A percentile compares a stretch with the other conserved stretches of the same genome.
Evolutionary conservation across 2,888 invertebrate species (phyloP).

Genomic region (Cacoxenus indagator): DNA sequence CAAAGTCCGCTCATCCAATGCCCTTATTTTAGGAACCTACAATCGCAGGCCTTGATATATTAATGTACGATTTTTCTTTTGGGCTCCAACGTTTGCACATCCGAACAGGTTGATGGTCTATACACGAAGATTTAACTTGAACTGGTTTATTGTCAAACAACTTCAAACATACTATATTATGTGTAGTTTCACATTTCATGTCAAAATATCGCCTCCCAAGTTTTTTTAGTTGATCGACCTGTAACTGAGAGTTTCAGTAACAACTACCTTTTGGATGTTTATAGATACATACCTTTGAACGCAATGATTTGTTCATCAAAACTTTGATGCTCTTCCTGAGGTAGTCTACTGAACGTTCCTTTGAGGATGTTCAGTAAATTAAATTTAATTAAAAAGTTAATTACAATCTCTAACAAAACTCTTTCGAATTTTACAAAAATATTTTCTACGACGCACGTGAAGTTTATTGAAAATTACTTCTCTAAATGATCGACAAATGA

Average conservation of each 20-base stretch:
- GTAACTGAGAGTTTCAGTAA: too few species aligned
- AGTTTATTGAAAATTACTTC: too few species aligned
- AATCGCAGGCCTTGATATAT: neutral
- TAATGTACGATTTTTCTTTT: neutral
- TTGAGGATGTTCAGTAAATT: constrained; percentile 30
- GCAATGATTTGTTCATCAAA: constrained; percentile 39
- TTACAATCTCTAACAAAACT: too few species aligned
- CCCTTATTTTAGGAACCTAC: neutral
- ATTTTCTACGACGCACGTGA: too few species aligned
- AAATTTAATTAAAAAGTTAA: too few species aligned
- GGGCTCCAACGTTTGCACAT: constrained; percentile 36
- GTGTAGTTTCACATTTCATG: constrained; percentile 32
- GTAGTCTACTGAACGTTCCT: constrained; percentile 31
- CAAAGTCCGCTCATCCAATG: neutral
- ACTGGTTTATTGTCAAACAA: constrained; percentile 40
- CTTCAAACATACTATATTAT: constrained; percentile 36
- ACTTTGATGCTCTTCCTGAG: constrained; percentile 38
- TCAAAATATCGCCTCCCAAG: constrained; percentile 37
- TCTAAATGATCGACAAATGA: too few species aligned
- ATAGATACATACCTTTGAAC: constrained; percentile 35
- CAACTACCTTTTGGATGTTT: too few species aligned
- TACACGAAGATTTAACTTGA: constrained; percentile 37
- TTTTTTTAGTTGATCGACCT: too few species aligned
- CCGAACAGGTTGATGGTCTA: constrained; percentile 35
- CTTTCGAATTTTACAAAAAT: too few species aligned